phyloP scores from a whole-genome alignment of 2,113 vertebrate genomes.

The Nothobranchius furzeri region DNA sequence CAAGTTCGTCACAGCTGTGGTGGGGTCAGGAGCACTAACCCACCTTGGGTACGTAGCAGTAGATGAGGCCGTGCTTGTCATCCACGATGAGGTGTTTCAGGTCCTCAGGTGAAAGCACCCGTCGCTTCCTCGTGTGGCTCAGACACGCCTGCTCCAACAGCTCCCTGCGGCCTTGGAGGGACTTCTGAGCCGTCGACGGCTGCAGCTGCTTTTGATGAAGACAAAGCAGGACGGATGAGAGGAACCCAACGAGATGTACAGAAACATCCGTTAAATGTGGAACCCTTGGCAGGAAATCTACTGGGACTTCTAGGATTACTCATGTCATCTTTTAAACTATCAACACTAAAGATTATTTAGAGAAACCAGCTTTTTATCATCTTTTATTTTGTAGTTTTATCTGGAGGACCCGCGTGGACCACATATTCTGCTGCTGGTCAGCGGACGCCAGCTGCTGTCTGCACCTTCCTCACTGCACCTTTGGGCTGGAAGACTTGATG shows the following conservation, averaged over 20 bases:
- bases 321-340: too few relatives aligned
- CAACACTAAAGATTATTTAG: too few relatives aligned
- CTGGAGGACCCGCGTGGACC: too few relatives aligned
- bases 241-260: not conserved
- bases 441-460: too few relatives aligned
- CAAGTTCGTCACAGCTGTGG: not conserved
- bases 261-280: not conserved
- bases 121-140: conserved; percentile 84
- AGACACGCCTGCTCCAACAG: conserved; percentile 83
- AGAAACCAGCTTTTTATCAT: too few relatives aligned
- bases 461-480: too few relatives aligned
- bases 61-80: conserved; percentile 87
- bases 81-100: conserved; percentile 94
- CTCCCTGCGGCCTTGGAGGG: conserved; percentile 85
- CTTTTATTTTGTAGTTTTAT: too few relatives aligned
- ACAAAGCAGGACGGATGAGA: not conserved
- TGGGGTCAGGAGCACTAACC: conserved; percentile 15
- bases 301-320: not conserved
- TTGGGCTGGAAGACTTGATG: too few relatives aligned
- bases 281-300: not conserved
- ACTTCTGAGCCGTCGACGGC: conserved; percentile 73
- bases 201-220: conserved; percentile 60
- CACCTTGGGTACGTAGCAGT: conserved; percentile 96
- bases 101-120: conserved; percentile 85
- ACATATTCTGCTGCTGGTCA: too few relatives aligned